These are phyloP conservation scores for Tanypteryx hageni DNA, from an alignment of 2,888 invertebrate genomes.

Conservation along the genomic window DNA sequence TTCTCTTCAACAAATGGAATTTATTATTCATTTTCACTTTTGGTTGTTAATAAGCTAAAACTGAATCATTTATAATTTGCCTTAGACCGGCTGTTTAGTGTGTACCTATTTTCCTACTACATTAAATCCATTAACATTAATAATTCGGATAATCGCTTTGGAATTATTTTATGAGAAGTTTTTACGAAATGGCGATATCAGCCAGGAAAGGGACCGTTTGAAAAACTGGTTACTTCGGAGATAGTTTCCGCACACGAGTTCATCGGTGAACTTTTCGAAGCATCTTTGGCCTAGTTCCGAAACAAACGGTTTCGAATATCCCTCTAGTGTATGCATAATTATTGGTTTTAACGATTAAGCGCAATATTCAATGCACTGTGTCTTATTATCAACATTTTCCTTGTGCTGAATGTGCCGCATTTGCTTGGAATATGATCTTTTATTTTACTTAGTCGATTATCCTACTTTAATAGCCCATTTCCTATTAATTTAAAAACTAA, in stretches of 20 bases:
- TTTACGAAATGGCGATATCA: background rate
- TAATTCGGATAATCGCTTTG: background rate
- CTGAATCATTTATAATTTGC: background rate
- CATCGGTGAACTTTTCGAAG: constrained; percentile 7
- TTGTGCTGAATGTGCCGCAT: too few species aligned
- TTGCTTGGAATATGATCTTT: too few species aligned
- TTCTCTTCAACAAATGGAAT: too few species aligned
- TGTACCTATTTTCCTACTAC: background rate
- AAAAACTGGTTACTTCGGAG: constrained; percentile 13
- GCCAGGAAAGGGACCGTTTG: background rate
- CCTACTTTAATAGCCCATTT: too few species aligned
- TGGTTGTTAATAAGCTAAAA: background rate
- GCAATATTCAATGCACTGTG: too few species aligned
- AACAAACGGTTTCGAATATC: background rate
- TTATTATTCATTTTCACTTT: background rate
- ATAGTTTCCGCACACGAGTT: constrained; percentile 1
- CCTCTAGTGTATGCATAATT: background rate
- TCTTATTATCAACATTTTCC: too few species aligned
- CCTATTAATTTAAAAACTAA: too few species aligned
- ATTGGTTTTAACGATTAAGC: too few species aligned
- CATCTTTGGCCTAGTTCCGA: background rate
- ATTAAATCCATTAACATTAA: background rate
- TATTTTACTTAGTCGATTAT: too few species aligned
- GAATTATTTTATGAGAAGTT: background rate
- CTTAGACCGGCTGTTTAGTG: background rate